Evolutionary conservation across 2,888 invertebrate genomes (phyloP), one percentile per base, ranked within the genome.

Genomic region (Xanthia icteritia): DNA sequence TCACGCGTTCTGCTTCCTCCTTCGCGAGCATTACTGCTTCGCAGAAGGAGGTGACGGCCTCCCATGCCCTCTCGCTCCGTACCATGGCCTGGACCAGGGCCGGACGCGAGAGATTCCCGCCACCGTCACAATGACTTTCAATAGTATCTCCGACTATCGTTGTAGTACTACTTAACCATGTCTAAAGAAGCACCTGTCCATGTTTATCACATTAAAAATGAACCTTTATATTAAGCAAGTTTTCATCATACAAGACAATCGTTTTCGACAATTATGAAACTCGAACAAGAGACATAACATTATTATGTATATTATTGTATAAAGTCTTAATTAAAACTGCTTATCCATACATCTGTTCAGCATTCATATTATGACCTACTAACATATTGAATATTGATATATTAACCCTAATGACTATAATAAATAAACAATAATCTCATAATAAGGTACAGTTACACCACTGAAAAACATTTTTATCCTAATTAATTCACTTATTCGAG

Each of bases 401-500:
- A 70, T 58, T 71, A 54, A 72, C 74, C 71, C 39, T 71, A 78
- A 83, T 79, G 9, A 71, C 51, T n/a, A 15, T 42, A 68, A 76
- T 69, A 79, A 83, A 76, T 42, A 64, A 58, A 76, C 81, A 80
- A 84, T 82, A 81, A 79, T 70, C 76, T 77, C 45, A 68, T 66
- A 66, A 68, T 39, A 58, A 61, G 39, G n/a, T 36, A 73, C 78
- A 64, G 76, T 81, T 81, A 69, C 63, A 60, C 66, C 65, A 69
- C 42, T 69, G 76, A 84, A 73, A 85, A 4, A 76, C 58, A 79
- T 81, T 78, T 78, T 73, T 71, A 72, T 73, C 64, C 64, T 70
- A 75, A 84, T 84, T 84, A 81, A 84, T 70, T 72, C 64, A 71
- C 54, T 67, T 74, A 64, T 82, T 82, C 76, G 65, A 76, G 63